Percentiles rank a stretch among this genome's conserved stretches.
These are phyloP conservation scores for Datnioides undecimradiatus DNA, from an alignment of 2,113 vertebrate species.

Conservation along the genomic window DNA sequence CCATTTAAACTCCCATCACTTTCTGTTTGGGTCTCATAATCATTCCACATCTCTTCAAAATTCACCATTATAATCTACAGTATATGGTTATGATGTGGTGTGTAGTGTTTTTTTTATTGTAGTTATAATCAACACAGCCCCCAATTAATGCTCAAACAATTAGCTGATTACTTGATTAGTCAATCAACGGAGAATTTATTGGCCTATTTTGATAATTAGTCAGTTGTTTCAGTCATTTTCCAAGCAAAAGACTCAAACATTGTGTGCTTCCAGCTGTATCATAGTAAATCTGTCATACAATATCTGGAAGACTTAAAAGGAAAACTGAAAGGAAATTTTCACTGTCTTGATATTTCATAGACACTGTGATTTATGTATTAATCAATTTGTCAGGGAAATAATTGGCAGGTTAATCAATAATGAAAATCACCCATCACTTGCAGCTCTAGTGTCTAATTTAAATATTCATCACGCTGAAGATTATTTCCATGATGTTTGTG, in stretches of 20 bases:
- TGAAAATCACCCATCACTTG: not conserved
- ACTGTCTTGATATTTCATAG: not conserved
- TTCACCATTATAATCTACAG: conserved; percentile 6
- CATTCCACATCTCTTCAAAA: conserved; percentile 9
- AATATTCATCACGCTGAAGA: not conserved
- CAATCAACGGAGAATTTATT: not conserved
- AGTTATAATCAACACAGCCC: not conserved
- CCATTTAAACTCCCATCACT: conserved; percentile 28
- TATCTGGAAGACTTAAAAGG: no score
- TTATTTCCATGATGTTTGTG: not conserved
- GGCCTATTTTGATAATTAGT: not conserved
- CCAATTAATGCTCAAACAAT: not conserved
- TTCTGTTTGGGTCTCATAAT: not conserved
- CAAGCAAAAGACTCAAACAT: not conserved
- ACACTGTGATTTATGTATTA: not conserved
- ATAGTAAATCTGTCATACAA: not conserved
- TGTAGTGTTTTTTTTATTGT: not conserved
- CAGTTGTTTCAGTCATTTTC: conserved; percentile 2
- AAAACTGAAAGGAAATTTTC: no score
- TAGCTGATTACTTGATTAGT: not conserved
- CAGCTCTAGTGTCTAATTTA: not conserved
- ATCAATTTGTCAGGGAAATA: not conserved
- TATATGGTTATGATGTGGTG: not conserved
- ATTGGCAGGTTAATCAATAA: not conserved
- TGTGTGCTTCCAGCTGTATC: not conserved